phyloP scores from a whole-genome alignment of 2,113 vertebrate genomes.

The Gymnocephalus cernua region DNA sequence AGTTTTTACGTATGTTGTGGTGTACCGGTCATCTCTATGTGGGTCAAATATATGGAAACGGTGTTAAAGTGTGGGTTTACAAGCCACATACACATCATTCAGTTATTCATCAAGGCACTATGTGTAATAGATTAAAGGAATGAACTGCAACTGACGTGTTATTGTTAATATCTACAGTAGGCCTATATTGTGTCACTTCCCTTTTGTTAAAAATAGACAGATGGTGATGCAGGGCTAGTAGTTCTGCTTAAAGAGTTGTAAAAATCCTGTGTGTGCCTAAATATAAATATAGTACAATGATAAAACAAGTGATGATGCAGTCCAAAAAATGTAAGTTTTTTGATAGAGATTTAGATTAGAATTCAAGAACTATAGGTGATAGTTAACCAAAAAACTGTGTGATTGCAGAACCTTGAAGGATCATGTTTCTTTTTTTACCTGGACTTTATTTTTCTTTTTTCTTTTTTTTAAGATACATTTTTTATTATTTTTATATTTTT shows the following conservation, averaged over 20 bases:
- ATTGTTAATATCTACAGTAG: neutral
- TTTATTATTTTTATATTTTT: too few species aligned
- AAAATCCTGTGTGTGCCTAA: neutral
- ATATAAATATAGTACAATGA: neutral
- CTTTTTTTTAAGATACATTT: too few species aligned
- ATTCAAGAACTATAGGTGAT: too few species aligned
- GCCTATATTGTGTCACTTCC: constrained; percentile 27
- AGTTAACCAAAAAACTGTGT: too few species aligned
- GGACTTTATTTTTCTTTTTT: too few species aligned
- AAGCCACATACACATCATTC: constrained; percentile 14
- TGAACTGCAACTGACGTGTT: neutral
- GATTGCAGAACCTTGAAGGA: too few species aligned
- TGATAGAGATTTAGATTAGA: too few species aligned
- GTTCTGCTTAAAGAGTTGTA: neutral
- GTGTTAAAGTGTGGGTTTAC: neutral
- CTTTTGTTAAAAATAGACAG: constrained; percentile 7
- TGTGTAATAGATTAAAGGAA: neutral
- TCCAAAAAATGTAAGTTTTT: too few species aligned
- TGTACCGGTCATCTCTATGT: neutral
- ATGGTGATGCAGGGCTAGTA: neutral
- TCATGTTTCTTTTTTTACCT: too few species aligned
- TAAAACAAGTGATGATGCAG: too few species aligned
- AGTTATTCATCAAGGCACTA: constrained; percentile 8
- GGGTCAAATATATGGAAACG: neutral
- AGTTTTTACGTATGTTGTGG: neutral